Base-by-base conservation (phyloP, 2,888 invertebrate species). In the Euzetes globulus region DNA sequence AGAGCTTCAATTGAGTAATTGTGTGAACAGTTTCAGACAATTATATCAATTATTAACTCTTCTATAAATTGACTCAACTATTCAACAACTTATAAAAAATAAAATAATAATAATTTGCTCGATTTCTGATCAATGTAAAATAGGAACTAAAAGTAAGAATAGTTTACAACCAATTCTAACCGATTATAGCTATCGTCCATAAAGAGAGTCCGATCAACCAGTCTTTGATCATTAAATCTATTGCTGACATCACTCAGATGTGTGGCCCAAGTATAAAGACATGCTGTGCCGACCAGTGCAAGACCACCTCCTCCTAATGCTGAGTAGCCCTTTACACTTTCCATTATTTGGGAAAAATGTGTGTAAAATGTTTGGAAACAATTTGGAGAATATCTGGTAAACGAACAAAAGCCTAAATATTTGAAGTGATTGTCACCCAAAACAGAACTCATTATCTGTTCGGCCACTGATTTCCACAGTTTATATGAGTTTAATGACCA, bases 181-280 rank as follows among this genome's bases (percentile, higher is more conserved):
- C 88, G 87, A 82, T 92, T 93, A 79, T 91, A 91, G 83, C 94
- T 94, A 81, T 95, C 94, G 83, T 96, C 94, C 87, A 95, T 90
- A 80, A 91, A 87, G 77, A 87, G 83, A 37, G 84, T 85, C 65
- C 87, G 86, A 82, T 94, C 91, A 29, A 96, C 87, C 76, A 86
- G 85, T 33, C 87, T 86, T 68, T 82, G 77, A 80, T 89, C 86
- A 15, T 85, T 83, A 80, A 90, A 88, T 77, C 86, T 86, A 17
- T 86, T 81, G 22, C 89, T 82, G 37, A 94, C 87, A 79, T 92
- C 88, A 7, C 87, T 85, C 76, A 92, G 84, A 65, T 82, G 83
- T 37, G 86, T 86, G 1, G 96, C 92, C 95, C 95, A 96, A 1
- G 93, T 91, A 82, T 93, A 91, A 72, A 96, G 86, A 81, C 91